Evolutionary conservation across 2,797 vertebrate genomes (phyloP), one percentile per base, ranked within the genome.

Genomic region (Okamejei kenojei): DNA sequence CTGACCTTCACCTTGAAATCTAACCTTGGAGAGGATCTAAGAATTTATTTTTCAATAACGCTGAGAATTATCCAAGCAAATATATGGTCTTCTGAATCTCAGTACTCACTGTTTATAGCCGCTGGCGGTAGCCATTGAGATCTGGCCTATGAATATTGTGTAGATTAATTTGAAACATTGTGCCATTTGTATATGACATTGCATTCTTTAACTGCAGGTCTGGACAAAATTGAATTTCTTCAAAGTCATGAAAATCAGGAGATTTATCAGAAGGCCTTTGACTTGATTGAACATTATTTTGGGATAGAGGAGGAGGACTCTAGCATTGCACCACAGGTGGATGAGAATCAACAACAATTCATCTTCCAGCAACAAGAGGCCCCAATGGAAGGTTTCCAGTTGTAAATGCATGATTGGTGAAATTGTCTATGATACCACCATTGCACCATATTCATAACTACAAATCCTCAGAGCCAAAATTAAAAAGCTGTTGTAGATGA

Each of bases 181-280:
- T 76, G 5, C 38, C 2, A 92, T 32, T 76, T 74, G 10, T 74
- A n/a, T 0, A 65, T 88, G 65, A 73, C 35, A 92, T 58, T 92
- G 38, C 21, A 7, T 35, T 93, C n/a, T 82, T 93, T 94, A 35
- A 80, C 6, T 93, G 15, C 94, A 98, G 97, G 97, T 95, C 96
- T 98, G 94, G 97, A 98, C 95, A 98, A 98, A 96, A 98, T 98
- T 84, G 97, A 98, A 94, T 97, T 98, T 96, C 96, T 98, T 93
- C 97, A 98, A 95, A 97, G 97, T 94, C 97, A 98, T 68, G 97
- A 98, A 96, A 98, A 98, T 94, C 97, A 98, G 94, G 97, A 98
- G 95, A 98, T 98, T 95, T 98, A 98, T 94, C 97, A 98, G 94
- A 98, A 98, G 95, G 97, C 97, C 93, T 98, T 97, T 94, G 97